Evolutionary conservation across 2,797 vertebrate species (phyloP).

Genomic region (Halcyon chelicuti): DNA sequence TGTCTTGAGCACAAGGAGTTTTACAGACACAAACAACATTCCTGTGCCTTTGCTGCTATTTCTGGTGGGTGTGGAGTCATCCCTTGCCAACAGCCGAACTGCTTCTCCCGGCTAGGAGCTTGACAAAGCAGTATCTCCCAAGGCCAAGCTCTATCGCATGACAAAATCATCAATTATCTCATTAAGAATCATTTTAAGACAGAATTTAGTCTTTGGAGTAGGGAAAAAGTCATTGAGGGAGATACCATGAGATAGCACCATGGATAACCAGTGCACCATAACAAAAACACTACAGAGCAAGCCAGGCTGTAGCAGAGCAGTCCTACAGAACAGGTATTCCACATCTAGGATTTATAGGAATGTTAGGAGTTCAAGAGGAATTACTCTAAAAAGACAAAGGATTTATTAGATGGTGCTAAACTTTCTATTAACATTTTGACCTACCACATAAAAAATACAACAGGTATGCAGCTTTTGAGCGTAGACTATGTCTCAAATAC

Average conservation of each 20-base stretch:
- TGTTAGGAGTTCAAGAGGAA: slow-evolving; percentile 33
- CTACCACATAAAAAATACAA: slow-evolving; percentile 18
- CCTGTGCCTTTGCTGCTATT: background rate
- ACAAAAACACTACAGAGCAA: background rate
- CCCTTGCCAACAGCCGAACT: rapidly evolving
- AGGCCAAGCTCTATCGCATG: background rate
- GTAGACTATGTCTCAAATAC: background rate
- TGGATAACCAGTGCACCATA: background rate
- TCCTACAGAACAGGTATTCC: background rate
- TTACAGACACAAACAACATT: slow-evolving; percentile 10
- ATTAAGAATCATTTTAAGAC: background rate
- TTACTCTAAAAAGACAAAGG: slow-evolving; percentile 5
- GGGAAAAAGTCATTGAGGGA: background rate
- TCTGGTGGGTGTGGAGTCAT: background rate
- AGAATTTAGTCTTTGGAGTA: background rate
- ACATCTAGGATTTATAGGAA: background rate
- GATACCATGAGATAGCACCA: background rate
- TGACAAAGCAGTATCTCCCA: background rate
- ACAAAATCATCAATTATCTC: background rate
- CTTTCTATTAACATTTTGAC: slow-evolving; percentile 32
- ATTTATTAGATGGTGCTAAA: slow-evolving; percentile 18
- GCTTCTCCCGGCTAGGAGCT: background rate
- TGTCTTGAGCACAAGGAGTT: background rate
- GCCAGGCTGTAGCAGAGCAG: background rate
- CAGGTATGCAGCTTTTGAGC: background rate